Base-by-base conservation (phyloP, 35 echinoderm and acorn worm species). In the Hemicentrotus pulcherrimus region DNA sequence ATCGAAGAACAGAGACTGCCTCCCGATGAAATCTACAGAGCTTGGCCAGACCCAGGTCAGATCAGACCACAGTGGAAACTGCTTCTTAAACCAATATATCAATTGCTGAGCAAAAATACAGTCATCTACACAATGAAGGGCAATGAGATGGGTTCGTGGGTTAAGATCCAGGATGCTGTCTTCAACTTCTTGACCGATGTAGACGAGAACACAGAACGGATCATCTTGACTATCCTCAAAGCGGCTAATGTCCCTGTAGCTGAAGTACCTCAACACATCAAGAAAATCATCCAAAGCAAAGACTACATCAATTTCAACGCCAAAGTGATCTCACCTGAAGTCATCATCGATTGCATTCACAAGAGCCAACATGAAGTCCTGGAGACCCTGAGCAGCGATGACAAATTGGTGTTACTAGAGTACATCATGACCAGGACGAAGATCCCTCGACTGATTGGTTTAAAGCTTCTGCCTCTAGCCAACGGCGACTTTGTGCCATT, bases 81-180 rank as follows among this genome's bases (percentile, higher is more conserved):
- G 65, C 94, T 96, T 47, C 58, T 97, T 19, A 88, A 95, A 31
- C 61, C 15, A 48, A 96, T 98, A 12, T 96, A 96, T 60, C 65
- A 94, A 15, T 31, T 88, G 10, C 18, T 99, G 22, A 92, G 85
- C 16, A 86, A 96, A 31, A 60, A 97, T 46, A 28, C n/a, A 32
- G 95, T 99, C 14, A 94, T 99, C 19, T 97, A 92, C 93, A 94
- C 95, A n/a, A 88, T 96, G 31, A 19, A 31, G 0, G 85, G 92
- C 48, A 94, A 88, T 12, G 95, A 86, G 11, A 32, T 31, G 3
- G 35, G 86, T 31, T 45, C 50, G 1, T 99, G 98, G 98, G 45
- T 96, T 46, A 95, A 95, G 16, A 30, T 92, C 32, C 19, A 86
- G 2, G 96, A 96, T 31, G 96, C 94, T 30, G 61, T 97, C 28